phyloP scores from a whole-genome alignment of 1,140 invertebrate species.

The Euura saliciscinereae region DNA sequence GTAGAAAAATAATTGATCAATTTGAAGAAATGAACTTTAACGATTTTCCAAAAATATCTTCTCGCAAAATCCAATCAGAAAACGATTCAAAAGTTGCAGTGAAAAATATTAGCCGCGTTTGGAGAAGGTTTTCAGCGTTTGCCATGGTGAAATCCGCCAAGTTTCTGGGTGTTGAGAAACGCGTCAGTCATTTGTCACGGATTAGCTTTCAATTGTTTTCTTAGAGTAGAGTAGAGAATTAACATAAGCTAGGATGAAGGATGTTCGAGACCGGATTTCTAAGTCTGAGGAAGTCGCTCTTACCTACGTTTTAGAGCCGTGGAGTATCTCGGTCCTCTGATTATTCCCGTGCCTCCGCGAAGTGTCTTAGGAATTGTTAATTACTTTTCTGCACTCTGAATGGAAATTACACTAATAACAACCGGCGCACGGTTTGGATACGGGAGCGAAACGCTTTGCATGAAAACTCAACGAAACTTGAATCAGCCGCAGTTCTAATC shows the following conservation, averaged over 20 bases:
- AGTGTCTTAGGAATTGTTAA: constrained; percentile 34
- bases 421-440: neutral
- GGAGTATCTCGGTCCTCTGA: constrained; percentile 26
- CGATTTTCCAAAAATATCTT: too few relatives aligned
- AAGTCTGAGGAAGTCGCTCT: neutral
- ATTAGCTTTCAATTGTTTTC: constrained; percentile 59
- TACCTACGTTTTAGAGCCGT: neutral
- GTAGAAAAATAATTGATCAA: too few relatives aligned
- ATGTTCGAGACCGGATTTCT: constrained; percentile 38
- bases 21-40: too few relatives aligned
- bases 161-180: constrained; percentile 17
- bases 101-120: too few relatives aligned
- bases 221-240: constrained; percentile 44
- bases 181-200: constrained; percentile 59
- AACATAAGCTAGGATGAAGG: constrained; percentile 61
- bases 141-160: too few relatives aligned
- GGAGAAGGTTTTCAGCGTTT: too few relatives aligned
- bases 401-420: constrained; percentile 8
- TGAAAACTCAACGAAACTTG: neutral
- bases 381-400: constrained; percentile 26
- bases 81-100: too few relatives aligned
- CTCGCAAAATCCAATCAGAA: too few relatives aligned
- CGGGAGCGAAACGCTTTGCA: neutral
- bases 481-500: too few relatives aligned
- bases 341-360: constrained; percentile 32